These are phyloP conservation scores for Anniella stebbinsi DNA, from an alignment of 2,797 vertebrate species.

Conservation along the genomic window DNA sequence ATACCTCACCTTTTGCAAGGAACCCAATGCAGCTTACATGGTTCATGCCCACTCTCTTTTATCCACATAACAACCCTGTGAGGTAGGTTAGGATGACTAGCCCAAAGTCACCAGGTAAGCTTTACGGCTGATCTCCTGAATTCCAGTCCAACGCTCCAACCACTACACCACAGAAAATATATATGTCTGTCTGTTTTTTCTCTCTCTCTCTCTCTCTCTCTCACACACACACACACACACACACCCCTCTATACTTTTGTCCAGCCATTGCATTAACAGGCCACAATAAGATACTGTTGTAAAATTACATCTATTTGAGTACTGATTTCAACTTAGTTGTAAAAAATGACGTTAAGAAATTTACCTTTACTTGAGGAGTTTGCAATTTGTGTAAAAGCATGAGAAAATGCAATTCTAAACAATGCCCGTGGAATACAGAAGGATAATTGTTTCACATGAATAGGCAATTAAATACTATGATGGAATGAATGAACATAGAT, in stretches of 20 bases:
- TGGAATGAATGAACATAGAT: slow-evolving; percentile 72
- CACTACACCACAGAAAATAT: too few species aligned
- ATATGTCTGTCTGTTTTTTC: background rate
- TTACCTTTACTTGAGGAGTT: slow-evolving; percentile 36
- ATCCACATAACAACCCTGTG: too few species aligned
- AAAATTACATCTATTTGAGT: background rate
- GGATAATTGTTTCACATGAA: slow-evolving; percentile 67
- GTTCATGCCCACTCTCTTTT: too few species aligned
- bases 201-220: background rate
- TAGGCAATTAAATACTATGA: slow-evolving; percentile 70
- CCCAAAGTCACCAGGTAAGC: too few species aligned
- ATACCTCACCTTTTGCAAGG: too few species aligned
- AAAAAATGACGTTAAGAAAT: slow-evolving; percentile 13
- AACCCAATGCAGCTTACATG: too few species aligned
- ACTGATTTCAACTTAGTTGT: background rate
- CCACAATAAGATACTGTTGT: background rate
- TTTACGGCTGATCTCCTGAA: too few species aligned
- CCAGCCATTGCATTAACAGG: background rate
- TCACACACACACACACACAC: background rate
- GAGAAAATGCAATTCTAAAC: slow-evolving; percentile 52
- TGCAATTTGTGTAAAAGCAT: slow-evolving; percentile 22
- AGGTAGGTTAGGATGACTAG: too few species aligned
- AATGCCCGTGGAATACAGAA: slow-evolving; percentile 61
- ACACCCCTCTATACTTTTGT: background rate
- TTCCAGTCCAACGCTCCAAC: too few species aligned